Base-by-base conservation (phyloP, 2,797 vertebrate species). In the Adrianichthys oophorus region DNA sequence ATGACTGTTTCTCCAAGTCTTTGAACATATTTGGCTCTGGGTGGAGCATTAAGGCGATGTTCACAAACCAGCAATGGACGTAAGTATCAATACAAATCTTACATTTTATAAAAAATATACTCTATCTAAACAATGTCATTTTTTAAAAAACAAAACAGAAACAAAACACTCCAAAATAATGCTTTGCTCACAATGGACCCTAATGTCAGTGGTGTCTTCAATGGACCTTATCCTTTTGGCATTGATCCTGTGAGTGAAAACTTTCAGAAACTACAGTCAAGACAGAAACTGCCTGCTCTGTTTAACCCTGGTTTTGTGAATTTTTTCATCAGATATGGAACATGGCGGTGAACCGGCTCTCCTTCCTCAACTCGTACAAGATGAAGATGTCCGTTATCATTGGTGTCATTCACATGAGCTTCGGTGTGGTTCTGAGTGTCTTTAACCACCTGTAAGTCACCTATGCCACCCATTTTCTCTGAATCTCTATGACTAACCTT, bases 311-410 rank as follows among this genome's bases (percentile, higher is more conserved):
- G 32, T 50, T 49, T 19, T 73, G 72, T 65, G 46, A 47, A 15
- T 44, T 57, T 2, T 32, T 16, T 12, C 26, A 23, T 55, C 75
- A 99, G 97, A 97, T 99, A n/a, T 99, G 97, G 97, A 98, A 95
- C 88, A 86, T 99, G 88, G 96, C 97, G 4, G 93, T 89, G 68
- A 99, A 99, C 70, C 95, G 96, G 1, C 94, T 99, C 69, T 93
- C 92, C 58, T 99, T 99, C 79, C 91, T 99, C 54, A 99, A 99
- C 87, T 99, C 97, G 13, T 99, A 96, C 87, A 99, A 99, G 85
- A 99, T 99, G 97, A 99, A 99, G 90, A 98, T 99, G 97, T 98
- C 97, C 1, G 92, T 99, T 62, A 92, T 98, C 68, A 87, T 99
- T 12, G 97, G 97, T 14, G 92, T 99, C 49, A 67, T 92, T 62